Base-by-base conservation (phyloP, 2,888 invertebrate species). In the Harpalus rufipes region DNA sequence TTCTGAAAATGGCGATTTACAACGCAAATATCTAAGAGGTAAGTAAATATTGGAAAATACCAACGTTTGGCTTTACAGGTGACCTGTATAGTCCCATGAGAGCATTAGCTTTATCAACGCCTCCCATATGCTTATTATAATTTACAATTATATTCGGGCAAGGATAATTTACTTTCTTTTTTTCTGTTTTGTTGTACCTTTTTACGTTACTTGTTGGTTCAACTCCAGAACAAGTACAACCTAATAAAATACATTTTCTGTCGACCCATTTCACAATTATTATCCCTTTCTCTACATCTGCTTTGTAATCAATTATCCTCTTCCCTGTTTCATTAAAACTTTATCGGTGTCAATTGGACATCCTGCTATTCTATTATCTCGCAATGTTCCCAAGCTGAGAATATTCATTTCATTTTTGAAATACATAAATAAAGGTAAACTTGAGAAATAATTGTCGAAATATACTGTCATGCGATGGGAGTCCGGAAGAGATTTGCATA, bases 381-480 rank as follows among this genome's bases (percentile, higher is more conserved):
- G 32, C 18, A 84, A 14, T 56, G 86, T 85, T 51, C 85, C 79
- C 10, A 85, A 68, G 51, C 85, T 85, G 10, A 16, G 59, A 12
- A 80, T 86, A 21, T 76, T 63, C 18, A 76, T 32, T 65, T 44
- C 1, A 44, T 44, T 44, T 44, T 44, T 44, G 3, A 44, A 44
- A 44, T 44, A 7, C 44, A 79, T 81, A 51, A 87, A 86, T 21
- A 86, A 56, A n/a, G 56, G 25, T 21, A 86, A 21, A 56, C 85
- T 81, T 5, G 86, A 83, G 68, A 87, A 87, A 85, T 81, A 88
- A 79, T 87, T 88, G 74, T 88, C 88, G 80, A 87, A 87, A 84
- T 86, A 88, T 8, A 88, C 85, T 72, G 85, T 63, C 21, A 58
- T 41, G 10, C 76, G 16, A 59, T 86, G 59, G 21, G 85, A 84